These are phyloP conservation scores for Mustelus asterias DNA, from an alignment of 2,113 vertebrate species.

Conservation along the genomic window DNA sequence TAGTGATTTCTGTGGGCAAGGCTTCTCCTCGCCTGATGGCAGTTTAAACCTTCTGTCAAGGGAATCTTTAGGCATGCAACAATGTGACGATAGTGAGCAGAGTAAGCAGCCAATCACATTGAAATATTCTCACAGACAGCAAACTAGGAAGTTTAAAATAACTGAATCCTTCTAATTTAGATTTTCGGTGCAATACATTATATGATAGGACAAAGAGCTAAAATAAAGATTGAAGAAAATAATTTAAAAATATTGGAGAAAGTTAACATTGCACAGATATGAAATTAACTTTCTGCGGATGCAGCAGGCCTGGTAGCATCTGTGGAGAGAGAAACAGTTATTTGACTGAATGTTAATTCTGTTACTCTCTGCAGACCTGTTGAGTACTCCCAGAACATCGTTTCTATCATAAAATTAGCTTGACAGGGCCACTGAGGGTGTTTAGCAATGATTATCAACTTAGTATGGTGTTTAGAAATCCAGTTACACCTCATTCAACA, in stretches of 20 bases:
- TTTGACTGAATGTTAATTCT: neutral
- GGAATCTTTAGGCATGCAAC: too few species aligned
- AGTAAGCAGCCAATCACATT: neutral
- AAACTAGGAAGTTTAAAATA: neutral
- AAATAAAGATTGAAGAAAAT: neutral
- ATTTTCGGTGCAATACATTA: neutral
- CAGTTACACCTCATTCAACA: neutral
- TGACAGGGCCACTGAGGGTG: neutral
- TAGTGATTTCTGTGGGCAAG: too few species aligned
- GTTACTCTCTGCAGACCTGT: neutral
- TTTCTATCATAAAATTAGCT: neutral
- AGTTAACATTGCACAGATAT: neutral
- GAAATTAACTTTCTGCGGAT: neutral
- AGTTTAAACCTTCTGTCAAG: too few species aligned
- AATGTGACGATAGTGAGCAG: neutral
- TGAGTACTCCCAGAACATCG: neutral
- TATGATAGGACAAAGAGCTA: neutral
- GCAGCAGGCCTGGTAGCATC: neutral
- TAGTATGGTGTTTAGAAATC: neutral
- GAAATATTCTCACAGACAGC: neutral
- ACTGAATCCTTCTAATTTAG: neutral
- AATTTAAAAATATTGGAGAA: neutral
- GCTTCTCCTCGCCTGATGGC: too few species aligned
- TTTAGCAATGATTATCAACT: neutral
- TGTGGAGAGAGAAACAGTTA: neutral